Conservation (phyloP, 2,888 invertebrate genomes). For the Creontiades dilutus region DNA sequence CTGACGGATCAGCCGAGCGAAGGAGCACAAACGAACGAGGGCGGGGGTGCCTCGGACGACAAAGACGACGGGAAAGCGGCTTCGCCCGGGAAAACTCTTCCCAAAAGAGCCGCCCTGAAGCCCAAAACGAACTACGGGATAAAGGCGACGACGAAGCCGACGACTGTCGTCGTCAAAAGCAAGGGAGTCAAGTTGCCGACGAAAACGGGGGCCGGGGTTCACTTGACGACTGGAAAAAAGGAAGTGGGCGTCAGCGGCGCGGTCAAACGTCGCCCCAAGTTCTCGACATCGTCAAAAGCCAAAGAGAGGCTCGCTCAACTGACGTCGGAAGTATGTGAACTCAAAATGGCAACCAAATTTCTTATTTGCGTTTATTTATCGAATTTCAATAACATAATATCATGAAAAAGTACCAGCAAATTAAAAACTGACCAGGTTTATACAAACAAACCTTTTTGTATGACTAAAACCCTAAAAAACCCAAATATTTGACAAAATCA, state of each 20-base stretch:
- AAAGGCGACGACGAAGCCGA: not conserved
- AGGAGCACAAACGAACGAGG: not conserved
- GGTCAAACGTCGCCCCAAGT: not conserved
- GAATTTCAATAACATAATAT: too few species aligned
- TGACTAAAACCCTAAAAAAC: too few species aligned
- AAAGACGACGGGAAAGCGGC: not conserved
- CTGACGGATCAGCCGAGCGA: slow-evolving; percentile 1
- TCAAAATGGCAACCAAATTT: too few species aligned
- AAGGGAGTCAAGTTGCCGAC: not conserved
- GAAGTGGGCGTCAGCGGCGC: not conserved
- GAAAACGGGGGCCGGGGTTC: not conserved
- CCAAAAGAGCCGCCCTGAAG: not conserved
- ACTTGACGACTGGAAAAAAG: not conserved
- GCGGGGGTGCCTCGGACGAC: not conserved
- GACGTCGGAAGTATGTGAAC: not conserved
- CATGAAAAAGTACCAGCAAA: too few species aligned
- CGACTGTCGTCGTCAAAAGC: not conserved
- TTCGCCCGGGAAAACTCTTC: not conserved
- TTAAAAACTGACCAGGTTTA: too few species aligned
- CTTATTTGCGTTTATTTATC: too few species aligned
- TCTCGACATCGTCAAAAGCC: not conserved
- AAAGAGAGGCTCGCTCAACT: not conserved
- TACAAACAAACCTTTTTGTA: too few species aligned
- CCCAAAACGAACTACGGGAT: not conserved
- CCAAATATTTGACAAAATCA: too few species aligned